Conservation (phyloP, 53 echinoderm and acorn worm species). For the Arbacia lixula region DNA sequence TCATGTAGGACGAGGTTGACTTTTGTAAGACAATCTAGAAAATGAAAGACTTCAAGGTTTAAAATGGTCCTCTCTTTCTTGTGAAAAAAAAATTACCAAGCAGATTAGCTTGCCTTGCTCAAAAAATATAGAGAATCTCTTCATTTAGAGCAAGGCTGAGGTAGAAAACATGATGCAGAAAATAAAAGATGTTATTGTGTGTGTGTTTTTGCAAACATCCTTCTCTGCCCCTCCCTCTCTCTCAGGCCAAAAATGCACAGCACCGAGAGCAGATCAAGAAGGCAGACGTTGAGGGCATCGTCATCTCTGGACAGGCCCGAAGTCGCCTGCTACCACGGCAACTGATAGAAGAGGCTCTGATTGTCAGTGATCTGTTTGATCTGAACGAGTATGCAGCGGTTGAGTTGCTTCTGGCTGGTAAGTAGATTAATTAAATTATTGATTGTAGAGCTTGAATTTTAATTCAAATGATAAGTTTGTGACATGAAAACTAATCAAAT, state of each 20-base stretch:
- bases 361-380: constrained; percentile 95
- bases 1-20: too few species aligned
- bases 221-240: background rate
- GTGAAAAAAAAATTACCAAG: too few species aligned
- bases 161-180: background rate
- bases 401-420: constrained; percentile 88
- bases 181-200: background rate
- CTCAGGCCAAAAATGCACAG: constrained; percentile 93
- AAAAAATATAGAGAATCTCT: too few species aligned
- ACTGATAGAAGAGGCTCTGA: constrained; percentile 89
- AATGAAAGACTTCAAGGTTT: too few species aligned
- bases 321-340: constrained; percentile 68
- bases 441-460: too few species aligned
- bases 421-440: too few species aligned
- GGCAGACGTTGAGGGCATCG: constrained; percentile 73
- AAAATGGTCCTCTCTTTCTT: too few species aligned
- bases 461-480: too few species aligned
- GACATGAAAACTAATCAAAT: too few species aligned
- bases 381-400: constrained; percentile 93
- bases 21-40: too few species aligned
- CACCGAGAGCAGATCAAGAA: constrained; percentile 83
- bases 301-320: constrained; percentile 71
- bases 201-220: background rate
- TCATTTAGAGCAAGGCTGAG: background rate
- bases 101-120: too few species aligned